Base-by-base conservation (phyloP, 2,888 invertebrate genomes). In the Metellina segmentata region DNA sequence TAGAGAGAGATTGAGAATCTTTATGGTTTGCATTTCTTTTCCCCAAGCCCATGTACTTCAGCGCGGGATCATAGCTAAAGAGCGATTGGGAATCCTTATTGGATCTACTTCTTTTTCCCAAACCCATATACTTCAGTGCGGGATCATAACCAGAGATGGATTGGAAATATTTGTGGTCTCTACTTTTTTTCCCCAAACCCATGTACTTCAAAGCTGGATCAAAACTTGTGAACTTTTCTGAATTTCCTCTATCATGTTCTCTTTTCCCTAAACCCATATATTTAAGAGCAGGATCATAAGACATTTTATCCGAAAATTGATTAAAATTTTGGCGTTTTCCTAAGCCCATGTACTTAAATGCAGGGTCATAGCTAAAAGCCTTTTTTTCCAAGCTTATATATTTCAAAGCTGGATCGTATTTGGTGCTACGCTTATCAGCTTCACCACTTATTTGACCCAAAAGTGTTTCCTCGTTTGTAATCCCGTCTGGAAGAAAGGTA, bases 151-250 rank as follows among this genome's bases (percentile, higher is more conserved):
- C 4, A 51, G 13, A n/a, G 5, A 13, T 6, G 6, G 49, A 71
- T 81, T 81, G 20, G 69, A 9, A 74, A n/a, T 20, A 19, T 16
- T 34, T 9, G 53, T 81, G 7, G 0, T 16, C 11, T 34, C 49
- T 6, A 51, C 61, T 53, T 61, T 48, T n/a, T 61, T 90, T 90
- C 8, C 85, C 90, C 70, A 86, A 20, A 5, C 86, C 90, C 74
- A 86, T 90, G n/a, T 81, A 91, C 51, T 72, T 78, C 20, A 83
- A 13, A 71, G 78, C 78, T 7, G 87, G 87, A 71, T 91, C 87
- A 87, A 77, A 91, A n/a, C 52, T n/a, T n/a, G n/a, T n/a, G n/a
- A n/a, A n/a, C 48, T 13, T n/a, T 1, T 78, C 20, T n/a, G 6
- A 16, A 20, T 75, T 75, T 9, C 71, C 13, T 51, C 51, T 81